Evolutionary conservation across 2,888 invertebrate genomes (phyloP).

Genomic region (Steinernema scapterisci): DNA sequence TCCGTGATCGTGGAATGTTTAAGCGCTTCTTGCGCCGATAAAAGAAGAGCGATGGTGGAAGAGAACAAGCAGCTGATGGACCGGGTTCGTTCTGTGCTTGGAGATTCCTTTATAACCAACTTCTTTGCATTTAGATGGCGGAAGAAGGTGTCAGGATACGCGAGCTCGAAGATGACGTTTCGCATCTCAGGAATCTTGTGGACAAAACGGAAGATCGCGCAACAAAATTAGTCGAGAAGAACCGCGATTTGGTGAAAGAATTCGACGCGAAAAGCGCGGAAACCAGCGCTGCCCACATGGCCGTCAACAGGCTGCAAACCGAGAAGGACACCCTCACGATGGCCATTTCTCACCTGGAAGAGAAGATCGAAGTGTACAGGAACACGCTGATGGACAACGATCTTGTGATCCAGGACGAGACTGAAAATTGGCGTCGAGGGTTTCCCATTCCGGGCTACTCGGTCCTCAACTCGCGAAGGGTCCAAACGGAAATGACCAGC

Average conservation of each 20-base stretch:
- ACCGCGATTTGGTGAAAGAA: constrained; percentile 40
- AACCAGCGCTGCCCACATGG: constrained; percentile 55
- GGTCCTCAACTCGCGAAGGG: constrained; percentile 49
- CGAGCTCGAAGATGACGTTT: constrained; percentile 56
- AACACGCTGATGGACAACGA: constrained; percentile 62
- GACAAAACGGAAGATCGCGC: constrained; percentile 41
- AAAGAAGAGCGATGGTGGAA: constrained; percentile 50
- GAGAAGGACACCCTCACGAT: constrained; percentile 52
- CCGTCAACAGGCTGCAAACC: constrained; percentile 53
- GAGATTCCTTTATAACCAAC: neutral
- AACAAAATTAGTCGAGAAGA: constrained; percentile 46
- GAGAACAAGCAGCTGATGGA: constrained; percentile 56
- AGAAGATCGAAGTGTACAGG: constrained; percentile 57
- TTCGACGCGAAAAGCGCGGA: constrained; percentile 50
- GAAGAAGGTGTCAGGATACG: constrained; percentile 46
- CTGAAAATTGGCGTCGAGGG: constrained; percentile 57
- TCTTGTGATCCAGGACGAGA: constrained; percentile 57
- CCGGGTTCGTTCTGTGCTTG: constrained; percentile 39
- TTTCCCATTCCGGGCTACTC: constrained; percentile 56
- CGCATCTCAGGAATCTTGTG: constrained; percentile 39
- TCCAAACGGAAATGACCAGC: constrained; percentile 60
- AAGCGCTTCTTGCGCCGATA: constrained; percentile 49
- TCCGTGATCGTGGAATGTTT: constrained; percentile 52
- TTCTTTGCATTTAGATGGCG: constrained; percentile 48
- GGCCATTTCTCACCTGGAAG: constrained; percentile 63